Evolutionary conservation across 2,888 invertebrate species (phyloP).

Genomic region (Conus canariensis): DNA sequence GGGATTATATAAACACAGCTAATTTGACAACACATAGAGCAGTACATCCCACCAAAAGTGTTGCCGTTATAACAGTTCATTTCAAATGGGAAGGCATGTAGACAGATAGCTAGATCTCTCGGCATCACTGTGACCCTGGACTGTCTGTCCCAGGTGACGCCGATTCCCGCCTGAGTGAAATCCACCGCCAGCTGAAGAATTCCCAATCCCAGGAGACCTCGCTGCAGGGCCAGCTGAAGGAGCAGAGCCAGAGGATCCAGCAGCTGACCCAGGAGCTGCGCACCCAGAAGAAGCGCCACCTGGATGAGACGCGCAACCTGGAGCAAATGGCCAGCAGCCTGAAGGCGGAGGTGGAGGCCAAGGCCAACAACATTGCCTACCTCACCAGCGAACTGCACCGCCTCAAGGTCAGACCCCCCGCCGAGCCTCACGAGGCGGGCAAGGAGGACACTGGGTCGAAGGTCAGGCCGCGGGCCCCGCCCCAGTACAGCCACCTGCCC

Average conservation of each 20-base stretch:
- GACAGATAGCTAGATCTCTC: too few species aligned
- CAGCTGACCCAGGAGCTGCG: constrained; percentile 65
- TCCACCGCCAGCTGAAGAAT: constrained; percentile 43
- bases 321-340: constrained; percentile 59
- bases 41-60: too few species aligned
- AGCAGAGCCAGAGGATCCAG: constrained; percentile 64
- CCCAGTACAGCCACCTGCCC: background rate
- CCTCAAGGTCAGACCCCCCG: constrained; percentile 58
- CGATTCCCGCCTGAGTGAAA: constrained; percentile 41
- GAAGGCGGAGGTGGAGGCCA: constrained; percentile 69
- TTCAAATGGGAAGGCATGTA: too few species aligned
- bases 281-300: constrained; percentile 67
- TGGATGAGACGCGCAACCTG: constrained; percentile 61
- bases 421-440: constrained; percentile 30
- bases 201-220: constrained; percentile 35
- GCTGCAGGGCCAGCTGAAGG: constrained; percentile 56
- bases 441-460: constrained; percentile 46
- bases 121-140: too few species aligned
- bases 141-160: constrained; percentile 4
- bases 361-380: constrained; percentile 71
- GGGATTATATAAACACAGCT: too few species aligned
- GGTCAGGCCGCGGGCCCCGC: constrained; percentile 39
- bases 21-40: too few species aligned
- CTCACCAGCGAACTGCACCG: constrained; percentile 71
- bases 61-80: too few species aligned